A percentile compares a stretch with the other conserved stretches of the same genome.
Evolutionary conservation across 1,140 invertebrate genomes (phyloP).

Genomic region (Zaprionus taronus): DNA sequence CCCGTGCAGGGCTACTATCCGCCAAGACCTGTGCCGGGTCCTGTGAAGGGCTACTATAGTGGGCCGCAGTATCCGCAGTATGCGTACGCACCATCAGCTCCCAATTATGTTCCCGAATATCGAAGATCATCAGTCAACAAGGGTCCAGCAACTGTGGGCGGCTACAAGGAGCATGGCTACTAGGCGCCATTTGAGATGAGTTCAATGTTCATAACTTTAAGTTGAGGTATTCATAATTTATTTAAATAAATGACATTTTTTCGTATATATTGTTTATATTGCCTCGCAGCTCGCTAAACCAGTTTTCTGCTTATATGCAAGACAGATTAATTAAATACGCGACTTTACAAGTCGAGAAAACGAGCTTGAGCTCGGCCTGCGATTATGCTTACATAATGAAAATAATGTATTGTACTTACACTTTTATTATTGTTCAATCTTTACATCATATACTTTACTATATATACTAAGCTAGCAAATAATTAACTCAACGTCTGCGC

Average conservation of each 20-base stretch:
- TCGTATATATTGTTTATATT: conserved; percentile 1
- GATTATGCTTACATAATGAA: conserved; percentile 1
- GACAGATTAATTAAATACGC: neutral
- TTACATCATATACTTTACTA: neutral
- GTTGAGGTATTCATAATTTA: conserved; percentile 51
- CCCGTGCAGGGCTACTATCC: conserved; percentile 38
- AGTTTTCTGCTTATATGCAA: conserved; percentile 37
- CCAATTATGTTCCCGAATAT: conserved; percentile 15
- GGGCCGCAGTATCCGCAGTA: conserved; percentile 35
- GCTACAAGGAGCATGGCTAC: conserved; percentile 66
- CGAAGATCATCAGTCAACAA: conserved; percentile 12
- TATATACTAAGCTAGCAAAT: neutral
- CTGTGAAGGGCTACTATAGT: conserved; percentile 41
- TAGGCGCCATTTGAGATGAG: conserved; percentile 28
- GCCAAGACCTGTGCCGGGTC: conserved; percentile 21
- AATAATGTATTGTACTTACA: neutral
- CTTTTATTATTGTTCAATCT: conserved; percentile 1
- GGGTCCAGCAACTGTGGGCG: conserved; percentile 18
- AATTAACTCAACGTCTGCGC: conserved; percentile 26
- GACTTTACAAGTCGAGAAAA: conserved; percentile 5
- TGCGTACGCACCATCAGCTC: conserved; percentile 5
- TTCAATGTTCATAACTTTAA: conserved; percentile 7
- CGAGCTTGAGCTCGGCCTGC: conserved; percentile 23
- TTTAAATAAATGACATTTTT: conserved; percentile 40
- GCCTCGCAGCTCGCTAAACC: conserved; percentile 37